Evolutionary conservation across 1,140 invertebrate species (phyloP).

Genomic region (Hermetia illucens): DNA sequence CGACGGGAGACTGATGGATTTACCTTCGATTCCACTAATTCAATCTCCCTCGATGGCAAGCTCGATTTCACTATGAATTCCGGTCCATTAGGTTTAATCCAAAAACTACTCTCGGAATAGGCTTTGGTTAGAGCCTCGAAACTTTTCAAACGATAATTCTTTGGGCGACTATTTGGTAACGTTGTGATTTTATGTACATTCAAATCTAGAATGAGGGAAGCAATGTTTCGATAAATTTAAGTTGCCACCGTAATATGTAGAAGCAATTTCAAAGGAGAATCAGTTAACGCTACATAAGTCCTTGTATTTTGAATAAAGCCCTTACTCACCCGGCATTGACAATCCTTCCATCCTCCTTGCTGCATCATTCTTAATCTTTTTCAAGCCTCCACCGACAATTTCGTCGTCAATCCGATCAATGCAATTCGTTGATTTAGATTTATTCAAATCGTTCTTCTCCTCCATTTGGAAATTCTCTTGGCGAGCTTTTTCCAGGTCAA

Average conservation of each 20-base stretch:
- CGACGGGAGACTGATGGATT: background rate
- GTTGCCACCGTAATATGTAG: no score
- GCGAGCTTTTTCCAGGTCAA: conserved; percentile 1
- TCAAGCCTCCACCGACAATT: no score
- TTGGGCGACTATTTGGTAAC: conserved; percentile 1
- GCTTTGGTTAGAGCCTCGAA: background rate
- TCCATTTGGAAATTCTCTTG: background rate
- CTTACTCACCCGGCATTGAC: no score
- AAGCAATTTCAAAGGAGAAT: no score
- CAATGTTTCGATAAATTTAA: no score
- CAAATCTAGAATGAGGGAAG: background rate
- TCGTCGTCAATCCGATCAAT: background rate
- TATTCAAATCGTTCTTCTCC: background rate
- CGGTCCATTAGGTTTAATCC: conserved; percentile 3
- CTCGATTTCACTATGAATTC: conserved; percentile 6
- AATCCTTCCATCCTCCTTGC: no score
- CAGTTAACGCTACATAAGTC: no score
- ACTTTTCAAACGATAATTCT: background rate
- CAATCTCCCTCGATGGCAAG: background rate
- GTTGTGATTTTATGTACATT: conserved; percentile 2
- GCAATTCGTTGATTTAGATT: background rate
- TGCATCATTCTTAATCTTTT: no score
- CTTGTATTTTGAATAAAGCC: no score
- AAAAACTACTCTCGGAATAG: background rate
- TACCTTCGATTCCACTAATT: conserved; percentile 5